phyloP scores from a whole-genome alignment of 2,113 vertebrate species.

The Corydoras sp. region DNA sequence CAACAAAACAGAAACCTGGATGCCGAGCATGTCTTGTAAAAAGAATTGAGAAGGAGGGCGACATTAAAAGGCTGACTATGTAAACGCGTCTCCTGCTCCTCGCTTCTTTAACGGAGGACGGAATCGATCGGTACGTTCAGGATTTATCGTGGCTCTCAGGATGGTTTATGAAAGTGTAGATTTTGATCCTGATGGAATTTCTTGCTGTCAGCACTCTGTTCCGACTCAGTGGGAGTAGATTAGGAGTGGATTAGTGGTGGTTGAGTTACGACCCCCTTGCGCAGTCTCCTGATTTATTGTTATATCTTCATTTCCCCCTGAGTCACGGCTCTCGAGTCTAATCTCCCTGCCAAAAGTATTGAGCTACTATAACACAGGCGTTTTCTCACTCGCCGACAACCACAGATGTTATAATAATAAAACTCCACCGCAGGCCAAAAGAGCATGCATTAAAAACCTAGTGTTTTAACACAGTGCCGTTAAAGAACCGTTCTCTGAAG shows the following conservation, averaged over 20 bases:
- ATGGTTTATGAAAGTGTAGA: not conserved
- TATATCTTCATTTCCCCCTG: not conserved
- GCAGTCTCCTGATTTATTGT: constrained; percentile 14
- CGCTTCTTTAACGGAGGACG: too few relatives aligned
- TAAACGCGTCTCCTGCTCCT: too few relatives aligned
- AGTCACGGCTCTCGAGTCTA: not conserved
- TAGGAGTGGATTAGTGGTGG: constrained; percentile 17
- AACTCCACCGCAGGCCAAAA: not conserved
- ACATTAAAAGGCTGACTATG: too few relatives aligned
- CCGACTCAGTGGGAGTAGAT: constrained; percentile 27
- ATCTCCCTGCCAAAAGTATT: not conserved
- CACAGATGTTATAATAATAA: not conserved
- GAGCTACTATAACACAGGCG: not conserved
- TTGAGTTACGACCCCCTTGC: constrained; percentile 22
- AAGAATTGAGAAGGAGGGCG: too few relatives aligned
- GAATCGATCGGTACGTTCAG: not conserved
- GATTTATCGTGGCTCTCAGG: not conserved
- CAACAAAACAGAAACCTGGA: too few relatives aligned
- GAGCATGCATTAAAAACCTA: not conserved
- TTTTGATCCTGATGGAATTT: constrained; percentile 26
- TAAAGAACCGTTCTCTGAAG: too few relatives aligned
- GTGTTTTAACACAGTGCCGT: not conserved
- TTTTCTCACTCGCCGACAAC: not conserved
- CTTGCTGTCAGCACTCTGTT: constrained; percentile 25
- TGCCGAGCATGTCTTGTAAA: too few relatives aligned